Percentiles rank a stretch among this genome's conserved stretches.
Conservation (phyloP, 2,113 vertebrate species). For the Scartelaos histophorus region DNA sequence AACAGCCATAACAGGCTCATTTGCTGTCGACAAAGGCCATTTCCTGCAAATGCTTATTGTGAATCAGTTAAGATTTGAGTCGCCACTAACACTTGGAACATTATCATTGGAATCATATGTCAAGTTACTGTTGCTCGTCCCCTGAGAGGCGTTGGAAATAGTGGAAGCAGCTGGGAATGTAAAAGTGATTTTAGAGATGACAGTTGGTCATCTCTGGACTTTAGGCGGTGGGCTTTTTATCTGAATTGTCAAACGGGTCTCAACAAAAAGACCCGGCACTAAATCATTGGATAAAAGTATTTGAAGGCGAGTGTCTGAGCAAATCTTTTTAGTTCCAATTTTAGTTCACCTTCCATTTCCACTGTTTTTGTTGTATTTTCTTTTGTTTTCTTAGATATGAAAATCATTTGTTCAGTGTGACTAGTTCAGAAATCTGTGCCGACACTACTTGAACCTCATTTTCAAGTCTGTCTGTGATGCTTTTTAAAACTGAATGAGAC, state of each 20-base stretch:
- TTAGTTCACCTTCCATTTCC: too few relatives aligned
- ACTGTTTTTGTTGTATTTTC: background rate
- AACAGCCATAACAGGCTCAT: constrained; percentile 35
- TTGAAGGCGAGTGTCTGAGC: constrained; percentile 28
- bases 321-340: background rate
- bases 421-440: background rate
- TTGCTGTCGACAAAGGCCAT: background rate
- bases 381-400: background rate
- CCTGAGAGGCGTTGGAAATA: constrained; percentile 10
- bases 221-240: background rate
- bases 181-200: background rate
- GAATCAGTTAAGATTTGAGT: background rate
- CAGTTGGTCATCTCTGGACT: constrained; percentile 1
- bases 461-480: background rate
- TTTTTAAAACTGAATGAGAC: background rate
- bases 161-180: background rate
- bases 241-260: background rate
- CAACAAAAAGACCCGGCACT: background rate
- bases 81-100: background rate
- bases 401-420: background rate
- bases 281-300: constrained; percentile 9
- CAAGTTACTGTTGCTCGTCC: constrained; percentile 18
- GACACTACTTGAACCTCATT: background rate
- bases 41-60: constrained; percentile 4
- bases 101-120: background rate